Evolutionary conservation across 2,888 invertebrate genomes (phyloP).

Genomic region (Pterostichus niger): DNA sequence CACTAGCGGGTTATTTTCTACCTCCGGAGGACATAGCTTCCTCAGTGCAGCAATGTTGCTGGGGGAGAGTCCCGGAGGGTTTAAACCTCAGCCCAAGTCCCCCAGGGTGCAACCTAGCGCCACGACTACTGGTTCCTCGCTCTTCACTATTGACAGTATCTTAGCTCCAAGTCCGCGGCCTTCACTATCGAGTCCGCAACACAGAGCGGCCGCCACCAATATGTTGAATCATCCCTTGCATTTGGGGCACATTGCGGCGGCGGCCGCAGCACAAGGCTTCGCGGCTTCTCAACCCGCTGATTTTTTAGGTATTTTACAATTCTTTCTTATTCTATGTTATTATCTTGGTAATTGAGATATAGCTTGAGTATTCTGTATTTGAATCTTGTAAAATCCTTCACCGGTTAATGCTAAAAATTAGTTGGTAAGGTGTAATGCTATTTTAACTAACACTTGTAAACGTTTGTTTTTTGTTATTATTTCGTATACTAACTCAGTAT

Average conservation of each 20-base stretch:
- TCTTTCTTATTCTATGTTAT: neutral
- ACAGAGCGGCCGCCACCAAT: constrained; percentile 76
- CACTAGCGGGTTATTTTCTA: constrained; percentile 27
- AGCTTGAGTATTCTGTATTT: too few relatives aligned
- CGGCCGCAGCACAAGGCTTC: constrained; percentile 80
- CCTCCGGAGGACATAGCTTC: neutral
- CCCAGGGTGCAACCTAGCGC: constrained; percentile 66
- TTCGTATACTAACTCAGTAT: too few relatives aligned
- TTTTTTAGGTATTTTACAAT: constrained; percentile 83
- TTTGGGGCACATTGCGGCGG: constrained; percentile 82
- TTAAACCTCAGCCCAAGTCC: constrained; percentile 14
- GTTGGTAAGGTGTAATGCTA: too few relatives aligned
- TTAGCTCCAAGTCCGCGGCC: constrained; percentile 85
- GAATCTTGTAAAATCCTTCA: too few relatives aligned
- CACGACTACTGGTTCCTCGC: constrained; percentile 80
- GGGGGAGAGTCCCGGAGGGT: constrained; percentile 24
- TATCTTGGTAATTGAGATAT: neutral
- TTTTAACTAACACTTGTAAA: too few relatives aligned
- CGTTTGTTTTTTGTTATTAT: too few relatives aligned
- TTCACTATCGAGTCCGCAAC: constrained; percentile 79
- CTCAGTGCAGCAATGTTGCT: constrained; percentile 30
- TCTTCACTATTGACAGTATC: constrained; percentile 93
- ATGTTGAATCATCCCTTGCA: constrained; percentile 80
- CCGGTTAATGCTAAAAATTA: too few relatives aligned
- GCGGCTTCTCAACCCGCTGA: constrained; percentile 82